Evolutionary conservation across 2,113 vertebrate species (phyloP).

Genomic region (Stictonetta naevosa): DNA sequence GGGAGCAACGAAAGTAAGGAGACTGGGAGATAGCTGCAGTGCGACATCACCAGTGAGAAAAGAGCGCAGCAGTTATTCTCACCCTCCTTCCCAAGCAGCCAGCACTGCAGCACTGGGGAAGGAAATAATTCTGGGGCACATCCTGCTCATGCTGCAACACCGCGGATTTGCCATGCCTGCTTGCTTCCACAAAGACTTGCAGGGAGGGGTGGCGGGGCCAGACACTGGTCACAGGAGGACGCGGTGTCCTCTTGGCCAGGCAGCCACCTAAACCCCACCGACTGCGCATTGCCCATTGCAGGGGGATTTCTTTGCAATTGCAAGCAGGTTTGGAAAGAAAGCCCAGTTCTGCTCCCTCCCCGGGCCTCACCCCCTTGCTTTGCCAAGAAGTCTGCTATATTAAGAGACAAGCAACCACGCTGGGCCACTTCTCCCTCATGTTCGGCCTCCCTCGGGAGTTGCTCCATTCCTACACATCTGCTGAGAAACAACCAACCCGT

Average conservation of each 20-base stretch:
- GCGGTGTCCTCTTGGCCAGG: background rate
- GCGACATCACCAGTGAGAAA: background rate
- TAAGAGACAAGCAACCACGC: slow-evolving; percentile 17
- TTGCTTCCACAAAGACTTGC: background rate
- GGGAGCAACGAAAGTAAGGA: background rate
- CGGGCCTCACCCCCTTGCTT: background rate
- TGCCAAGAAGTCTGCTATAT: slow-evolving; percentile 50
- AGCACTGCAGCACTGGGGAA: background rate
- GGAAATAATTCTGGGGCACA: background rate
- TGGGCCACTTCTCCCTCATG: background rate
- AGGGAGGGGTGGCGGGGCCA: background rate
- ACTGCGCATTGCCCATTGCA: background rate
- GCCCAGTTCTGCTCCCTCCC: background rate
- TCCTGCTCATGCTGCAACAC: background rate
- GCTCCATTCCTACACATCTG: slow-evolving; percentile 25
- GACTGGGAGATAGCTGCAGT: background rate
- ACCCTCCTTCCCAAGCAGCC: background rate
- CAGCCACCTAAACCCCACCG: background rate
- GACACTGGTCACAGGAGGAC: background rate
- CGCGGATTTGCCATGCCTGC: background rate
- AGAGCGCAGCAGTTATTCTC: background rate
- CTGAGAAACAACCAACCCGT: slow-evolving; percentile 51
- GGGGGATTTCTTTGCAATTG: background rate
- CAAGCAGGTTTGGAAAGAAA: background rate
- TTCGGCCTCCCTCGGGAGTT: slow-evolving; percentile 42